These are phyloP conservation scores for Desmophyllum pertusum DNA, from an alignment of 92 coral and sea anemone species.

Conservation along the genomic window DNA sequence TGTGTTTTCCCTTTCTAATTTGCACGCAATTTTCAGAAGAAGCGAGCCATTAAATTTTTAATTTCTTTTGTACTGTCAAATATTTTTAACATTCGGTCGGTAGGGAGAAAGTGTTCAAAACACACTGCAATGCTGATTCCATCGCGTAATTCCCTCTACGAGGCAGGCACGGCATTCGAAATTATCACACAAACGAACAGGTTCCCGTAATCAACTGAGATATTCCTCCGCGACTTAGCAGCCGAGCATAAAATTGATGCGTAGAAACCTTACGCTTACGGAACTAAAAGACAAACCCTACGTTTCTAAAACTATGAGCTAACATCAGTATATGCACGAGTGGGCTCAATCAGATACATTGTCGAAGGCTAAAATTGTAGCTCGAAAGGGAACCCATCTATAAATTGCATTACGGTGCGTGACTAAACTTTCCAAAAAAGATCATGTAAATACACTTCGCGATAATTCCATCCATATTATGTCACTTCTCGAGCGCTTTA, in stretches of 20 bases:
- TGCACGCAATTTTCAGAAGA: not conserved
- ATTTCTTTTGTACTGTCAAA: not conserved
- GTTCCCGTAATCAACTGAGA: not conserved
- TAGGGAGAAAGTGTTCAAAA: no score
- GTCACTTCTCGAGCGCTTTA: slow-evolving; percentile 1
- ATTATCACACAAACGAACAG: no score
- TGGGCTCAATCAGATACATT: no score
- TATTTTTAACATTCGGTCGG: not conserved
- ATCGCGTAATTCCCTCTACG: no score
- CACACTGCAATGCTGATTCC: no score
- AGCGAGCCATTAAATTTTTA: not conserved
- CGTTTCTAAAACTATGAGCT: no score
- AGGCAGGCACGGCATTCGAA: no score
- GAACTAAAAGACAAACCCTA: no score
- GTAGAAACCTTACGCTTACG: not conserved
- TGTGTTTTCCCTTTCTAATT: not conserved
- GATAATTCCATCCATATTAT: not conserved
- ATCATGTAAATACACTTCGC: not conserved
- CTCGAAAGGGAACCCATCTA: no score
- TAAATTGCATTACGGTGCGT: slow-evolving; percentile 6
- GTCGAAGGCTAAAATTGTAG: no score
- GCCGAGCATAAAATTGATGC: not conserved
- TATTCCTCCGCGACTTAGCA: not conserved
- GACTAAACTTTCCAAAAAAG: not conserved
- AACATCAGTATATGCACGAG: no score